Base-by-base conservation (phyloP, 2,113 vertebrate species). In the Mus spicilegus region DNA sequence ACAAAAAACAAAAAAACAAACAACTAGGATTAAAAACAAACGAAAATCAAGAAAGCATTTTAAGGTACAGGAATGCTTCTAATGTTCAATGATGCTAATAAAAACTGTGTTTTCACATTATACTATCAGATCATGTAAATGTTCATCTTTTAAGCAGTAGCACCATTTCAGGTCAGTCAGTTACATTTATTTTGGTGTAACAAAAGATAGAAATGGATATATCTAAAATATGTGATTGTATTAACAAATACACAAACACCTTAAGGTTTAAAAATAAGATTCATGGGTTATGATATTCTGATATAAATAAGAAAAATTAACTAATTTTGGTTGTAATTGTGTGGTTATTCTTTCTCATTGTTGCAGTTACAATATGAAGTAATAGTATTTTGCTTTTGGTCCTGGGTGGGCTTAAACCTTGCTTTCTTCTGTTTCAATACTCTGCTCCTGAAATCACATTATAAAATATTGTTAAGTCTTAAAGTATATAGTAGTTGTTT, bases 281-380 rank as follows among this genome's bases (percentile, higher is more conserved):
- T 78, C 84, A 58, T 76, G 95, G 70, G 63, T 91, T n/a, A 39
- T 65, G 63, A 20, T 63, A 84, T 92, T 96, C 49, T n/a, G 46
- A 92, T 91, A 96, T 93, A 86, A 96, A 70, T 69, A 65, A 69
- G 54, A 92, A 95, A 93, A 30, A 9, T 76, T 87, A 84, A 46
- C 69, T 65, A 36, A 49, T 92, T 96, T 95, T 91, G 77, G 1
- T 22, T 90, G 14, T 56, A 42, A 19, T n/a, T 11, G 56, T 77
- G 36, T 82, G 3, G 1, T 61, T 76, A 20, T 42, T 30, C 1
- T 17, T 56, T 13, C 30, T 51, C 26, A n/a, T 8, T 24, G 36
- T 8, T 39, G 54, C 61, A 19, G 75, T 80, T 63, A 65, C 90
- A 85, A 24, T 61, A 13, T 28, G 10, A 70, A 49, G 13, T 8